A percentile compares a stretch with the other conserved stretches of the same genome.
Evolutionary conservation across 2,888 invertebrate species (phyloP).

Genomic region (Polia nebulosa): DNA sequence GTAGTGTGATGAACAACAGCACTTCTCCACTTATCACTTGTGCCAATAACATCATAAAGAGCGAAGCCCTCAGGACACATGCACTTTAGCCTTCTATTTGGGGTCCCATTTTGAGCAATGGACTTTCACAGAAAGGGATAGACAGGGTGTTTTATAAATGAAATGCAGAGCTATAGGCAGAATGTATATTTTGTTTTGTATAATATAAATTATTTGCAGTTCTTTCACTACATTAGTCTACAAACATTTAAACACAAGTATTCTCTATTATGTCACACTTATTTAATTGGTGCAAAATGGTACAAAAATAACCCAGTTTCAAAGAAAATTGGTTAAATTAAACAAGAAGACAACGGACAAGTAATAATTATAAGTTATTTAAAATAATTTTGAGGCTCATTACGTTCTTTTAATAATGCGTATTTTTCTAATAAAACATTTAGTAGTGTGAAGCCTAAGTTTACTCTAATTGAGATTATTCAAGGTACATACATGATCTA

Average conservation of each 20-base stretch:
- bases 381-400: constrained; percentile 71
- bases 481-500: constrained; percentile 81
- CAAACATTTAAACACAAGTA: constrained; percentile 78
- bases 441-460: constrained; percentile 59
- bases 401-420: constrained; percentile 43
- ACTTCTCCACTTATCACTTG: too few relatives aligned
- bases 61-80: too few relatives aligned
- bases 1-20: too few relatives aligned
- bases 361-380: constrained; percentile 57
- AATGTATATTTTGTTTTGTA: constrained; percentile 88
- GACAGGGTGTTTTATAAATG: constrained; percentile 46
- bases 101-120: background rate
- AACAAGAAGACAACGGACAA: constrained; percentile 62
- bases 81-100: too few relatives aligned
- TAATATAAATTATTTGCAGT: constrained; percentile 90
- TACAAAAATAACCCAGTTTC: constrained; percentile 81
- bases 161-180: constrained; percentile 81
- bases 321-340: constrained; percentile 66
- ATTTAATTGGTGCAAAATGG: constrained; percentile 84
- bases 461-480: constrained; percentile 87
- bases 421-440: constrained; percentile 60
- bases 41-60: too few relatives aligned
- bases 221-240: constrained; percentile 86
- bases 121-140: background rate
- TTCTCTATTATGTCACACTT: constrained; percentile 88